Base-by-base conservation (phyloP, 2,113 vertebrate genomes). In the Vicugna pacos region DNA sequence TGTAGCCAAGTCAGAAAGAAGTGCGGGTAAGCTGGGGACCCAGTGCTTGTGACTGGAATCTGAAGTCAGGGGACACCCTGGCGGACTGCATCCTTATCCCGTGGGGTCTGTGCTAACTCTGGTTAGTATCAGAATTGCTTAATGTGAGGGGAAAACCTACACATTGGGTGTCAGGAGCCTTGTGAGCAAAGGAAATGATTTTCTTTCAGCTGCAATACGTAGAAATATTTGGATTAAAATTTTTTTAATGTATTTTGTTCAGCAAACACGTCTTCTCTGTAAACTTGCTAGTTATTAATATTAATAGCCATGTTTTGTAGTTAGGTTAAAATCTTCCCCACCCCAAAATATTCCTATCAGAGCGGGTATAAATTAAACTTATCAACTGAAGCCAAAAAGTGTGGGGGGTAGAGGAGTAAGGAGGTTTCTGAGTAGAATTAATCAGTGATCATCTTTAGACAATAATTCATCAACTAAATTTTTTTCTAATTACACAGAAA, bases 401-500 rank as follows among this genome's bases (percentile, higher is more conserved):
- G 2, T 9, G 15, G 3, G 2, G 17, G 35, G 6, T 42, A 54
- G 50, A 22, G 20, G 15, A 2, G 64, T 5, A 32, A 35, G 17
- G 50, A 19, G 19, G 6, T 58, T 35, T 54, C 28, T 26, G 19
- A 38, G 14, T 12, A 76, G 6, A 91, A 82, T 42, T 77, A 62
- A 73, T n/a, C 13, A 96, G 28, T 17, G 73, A 85, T 54, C 28
- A 58, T 69, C 14, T 20, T 42, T 85, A 81, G 38, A 48, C 4
- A 94, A 73, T 3, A 96, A 91, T 46, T 91, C 58, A 85, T 35
- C 35, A 79, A 6, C 85, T 75, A n/a, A 15, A 81, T 88, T 79
- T 88, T 72, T 93, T 92, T 26, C 58, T 96, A 62, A 95, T 70
- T n/a, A 87, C 19, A 88, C 69, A 6, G 16, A 89, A 87, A 67